phyloP scores from a whole-genome alignment of 2,113 vertebrate genomes.

The Nycticebus coucang region DNA sequence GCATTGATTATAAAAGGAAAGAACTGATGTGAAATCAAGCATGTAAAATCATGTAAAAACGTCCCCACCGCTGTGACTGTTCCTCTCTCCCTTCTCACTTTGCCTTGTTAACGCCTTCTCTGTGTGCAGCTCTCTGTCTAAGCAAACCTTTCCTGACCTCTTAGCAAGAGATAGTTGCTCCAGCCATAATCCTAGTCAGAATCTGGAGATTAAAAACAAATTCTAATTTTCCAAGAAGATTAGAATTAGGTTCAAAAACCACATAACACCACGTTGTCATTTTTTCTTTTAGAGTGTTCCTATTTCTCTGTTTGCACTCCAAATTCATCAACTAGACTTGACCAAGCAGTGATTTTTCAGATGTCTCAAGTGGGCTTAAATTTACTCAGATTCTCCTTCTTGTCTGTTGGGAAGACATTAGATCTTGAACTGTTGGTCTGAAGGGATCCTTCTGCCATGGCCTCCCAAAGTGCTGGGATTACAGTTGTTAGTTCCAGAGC shows the following conservation, averaged over 20 bases:
- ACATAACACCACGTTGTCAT: background rate
- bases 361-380: background rate
- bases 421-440: too few species aligned
- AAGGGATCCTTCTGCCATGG: too few species aligned
- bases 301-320: constrained; percentile 62
- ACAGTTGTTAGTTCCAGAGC: too few species aligned
- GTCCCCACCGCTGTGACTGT: background rate
- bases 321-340: constrained; percentile 21
- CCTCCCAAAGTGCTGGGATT: too few species aligned
- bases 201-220: background rate
- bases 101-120: background rate
- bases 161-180: background rate
- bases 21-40: background rate
- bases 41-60: background rate
- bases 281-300: background rate
- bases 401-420: background rate
- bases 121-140: background rate
- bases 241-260: background rate
- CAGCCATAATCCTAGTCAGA: background rate
- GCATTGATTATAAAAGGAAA: background rate
- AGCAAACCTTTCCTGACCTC: background rate
- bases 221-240: background rate
- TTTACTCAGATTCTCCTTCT: background rate
- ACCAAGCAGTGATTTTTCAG: background rate
- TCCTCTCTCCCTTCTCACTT: background rate